Evolutionary conservation across 2,797 vertebrate species (phyloP), one percentile per base, ranked within the genome.

Genomic region (Dendrocincla tyrannina): DNA sequence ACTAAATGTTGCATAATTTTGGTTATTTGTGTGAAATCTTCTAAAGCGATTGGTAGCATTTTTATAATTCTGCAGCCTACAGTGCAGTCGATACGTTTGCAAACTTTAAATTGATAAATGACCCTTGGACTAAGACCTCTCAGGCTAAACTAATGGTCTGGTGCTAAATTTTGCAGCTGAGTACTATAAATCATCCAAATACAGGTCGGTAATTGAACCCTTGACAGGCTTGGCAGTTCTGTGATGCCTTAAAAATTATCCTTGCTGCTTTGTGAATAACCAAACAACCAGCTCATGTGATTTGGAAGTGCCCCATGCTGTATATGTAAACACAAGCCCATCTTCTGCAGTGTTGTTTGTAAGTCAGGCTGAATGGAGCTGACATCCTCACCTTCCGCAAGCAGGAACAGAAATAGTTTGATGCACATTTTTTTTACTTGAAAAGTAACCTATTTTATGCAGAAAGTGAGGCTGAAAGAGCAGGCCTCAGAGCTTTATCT

Each of bases 161-260:
- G 47, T 92, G 83, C 82, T 95, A 91, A 93, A 87, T 96, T 89
- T 89, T 97, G 95, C 67, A 93, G 70, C 91, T 95, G 88, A 91
- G 79, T 87, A 87, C 91, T 88, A 67, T 94, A 96, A 95, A 93
- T 95, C 83, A 95, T 91, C 76, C 67, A 25, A 94, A 81, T 73
- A 67, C 0, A 22, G 60, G 68, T 85, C 88, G 81, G 85, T 96
- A 95, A 94, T 76, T 93, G 86, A 96, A 76, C 73, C 42, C 49
- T 77, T 80, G 92, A 89, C 73, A 86, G 76, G 55, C 60, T 52
- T 94, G 88, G 85, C 92, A 80, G 52, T 92, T 90, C 41, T 76
- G 85, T 88, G 84, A 91, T 72, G 73, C 46, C 84, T 75, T 96
- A 88, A 92, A 94, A 93, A 92, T 92, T 39, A 81, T 84, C 80